Conservation (phyloP, 2,113 vertebrate species). For the Phrynosoma platyrhinos region DNA sequence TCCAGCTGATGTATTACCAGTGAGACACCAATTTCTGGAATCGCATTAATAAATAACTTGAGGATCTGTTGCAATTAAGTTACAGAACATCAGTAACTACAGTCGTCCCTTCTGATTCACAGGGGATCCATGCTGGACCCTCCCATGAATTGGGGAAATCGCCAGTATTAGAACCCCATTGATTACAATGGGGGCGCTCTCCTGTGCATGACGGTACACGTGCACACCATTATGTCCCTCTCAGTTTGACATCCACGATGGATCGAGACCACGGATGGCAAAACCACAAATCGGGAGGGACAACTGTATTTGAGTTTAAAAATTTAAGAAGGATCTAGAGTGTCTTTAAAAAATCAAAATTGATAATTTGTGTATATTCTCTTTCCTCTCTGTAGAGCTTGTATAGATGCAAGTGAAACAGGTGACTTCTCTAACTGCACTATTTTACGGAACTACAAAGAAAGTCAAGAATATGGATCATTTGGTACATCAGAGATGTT, state of each 20-base stretch:
- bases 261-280: too few relatives aligned
- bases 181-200: too few relatives aligned
- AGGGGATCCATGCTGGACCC: too few relatives aligned
- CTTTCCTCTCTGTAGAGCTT: conserved; percentile 82
- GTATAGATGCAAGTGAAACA: conserved; percentile 91
- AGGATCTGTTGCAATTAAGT: not conserved
- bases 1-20: too few relatives aligned
- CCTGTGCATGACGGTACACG: too few relatives aligned
- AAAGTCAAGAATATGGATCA: conserved; percentile 91
- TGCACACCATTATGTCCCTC: too few relatives aligned
- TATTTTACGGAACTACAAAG: conserved; percentile 89
- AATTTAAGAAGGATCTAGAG: too few relatives aligned
- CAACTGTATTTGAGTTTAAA: not conserved
- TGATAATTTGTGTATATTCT: not conserved
- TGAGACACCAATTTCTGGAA: not conserved
- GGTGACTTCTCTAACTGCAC: conserved; percentile 87
- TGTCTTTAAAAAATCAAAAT: not conserved
- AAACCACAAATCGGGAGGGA: too few relatives aligned
- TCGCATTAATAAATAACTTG: not conserved
- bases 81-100: not conserved
- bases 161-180: too few relatives aligned
- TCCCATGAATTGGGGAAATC: too few relatives aligned
- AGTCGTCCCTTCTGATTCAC: too few relatives aligned
- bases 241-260: too few relatives aligned
- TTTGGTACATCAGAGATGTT: conserved; percentile 96